phyloP scores from a whole-genome alignment of 2,888 invertebrate species.

The Himalopsyche anomala region DNA sequence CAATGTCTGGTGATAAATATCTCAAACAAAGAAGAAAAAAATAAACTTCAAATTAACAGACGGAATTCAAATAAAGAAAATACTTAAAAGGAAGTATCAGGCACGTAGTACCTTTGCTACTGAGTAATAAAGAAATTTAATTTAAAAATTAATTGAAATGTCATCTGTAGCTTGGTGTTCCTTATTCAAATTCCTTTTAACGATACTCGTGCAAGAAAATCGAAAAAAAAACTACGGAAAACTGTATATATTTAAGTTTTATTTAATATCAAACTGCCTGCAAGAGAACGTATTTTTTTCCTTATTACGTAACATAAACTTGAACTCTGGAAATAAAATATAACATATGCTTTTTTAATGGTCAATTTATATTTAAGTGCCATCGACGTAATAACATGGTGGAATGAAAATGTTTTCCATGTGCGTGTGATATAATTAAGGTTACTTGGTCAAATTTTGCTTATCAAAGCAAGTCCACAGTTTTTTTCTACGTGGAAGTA shows the following conservation, averaged over 20 bases:
- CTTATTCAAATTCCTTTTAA: too few relatives aligned
- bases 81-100: too few relatives aligned
- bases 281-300: neutral
- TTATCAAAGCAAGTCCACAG: neutral
- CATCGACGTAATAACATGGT: constrained; percentile 44
- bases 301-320: constrained; percentile 2
- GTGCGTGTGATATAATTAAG: constrained; percentile 30
- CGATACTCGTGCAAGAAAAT: too few relatives aligned
- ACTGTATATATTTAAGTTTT: neutral
- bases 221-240: neutral
- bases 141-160: too few relatives aligned
- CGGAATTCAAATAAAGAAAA: too few relatives aligned
- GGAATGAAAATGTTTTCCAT: constrained; percentile 10
- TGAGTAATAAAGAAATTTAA: too few relatives aligned
- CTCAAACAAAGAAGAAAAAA: too few relatives aligned
- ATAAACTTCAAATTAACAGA: too few relatives aligned
- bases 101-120: too few relatives aligned
- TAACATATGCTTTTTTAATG: constrained; percentile 13
- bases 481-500: neutral
- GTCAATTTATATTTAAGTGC: constrained; percentile 27
- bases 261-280: neutral
- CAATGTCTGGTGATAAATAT: too few relatives aligned
- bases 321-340: constrained; percentile 15
- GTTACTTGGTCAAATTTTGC: constrained; percentile 30
- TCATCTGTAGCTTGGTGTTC: too few relatives aligned